Percentiles rank a stretch among this genome's conserved stretches.
These are phyloP conservation scores for Platerodrilus igneus DNA, from an alignment of 2,888 invertebrate genomes.

Conservation along the genomic window DNA sequence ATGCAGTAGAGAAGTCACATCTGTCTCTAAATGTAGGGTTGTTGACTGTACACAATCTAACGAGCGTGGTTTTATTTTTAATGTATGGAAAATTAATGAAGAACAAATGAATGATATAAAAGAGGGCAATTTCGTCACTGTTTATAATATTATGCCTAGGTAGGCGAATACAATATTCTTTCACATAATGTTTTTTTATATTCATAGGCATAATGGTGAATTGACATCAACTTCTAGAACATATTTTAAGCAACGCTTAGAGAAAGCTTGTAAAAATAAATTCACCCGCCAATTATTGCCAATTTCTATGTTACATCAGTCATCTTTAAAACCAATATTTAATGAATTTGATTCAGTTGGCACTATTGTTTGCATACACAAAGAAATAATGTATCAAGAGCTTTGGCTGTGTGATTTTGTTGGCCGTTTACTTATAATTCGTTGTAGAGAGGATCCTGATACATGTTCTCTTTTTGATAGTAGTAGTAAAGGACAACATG, in stretches of 20 bases:
- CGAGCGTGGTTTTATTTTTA: conserved; percentile 49
- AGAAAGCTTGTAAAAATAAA: conserved; percentile 20
- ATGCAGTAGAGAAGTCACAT: conserved; percentile 42
- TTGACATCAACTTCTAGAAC: conserved; percentile 34
- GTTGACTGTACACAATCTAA: conserved; percentile 42
- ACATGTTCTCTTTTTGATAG: conserved; percentile 51
- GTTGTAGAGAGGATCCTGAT: conserved; percentile 40
- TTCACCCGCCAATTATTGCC: conserved; percentile 36
- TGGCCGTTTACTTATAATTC: conserved; percentile 49
- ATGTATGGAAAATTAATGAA: conserved; percentile 68
- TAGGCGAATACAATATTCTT: too few species aligned
- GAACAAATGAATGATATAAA: conserved; percentile 54
- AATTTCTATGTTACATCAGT: conserved; percentile 48
- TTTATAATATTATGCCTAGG: conserved; percentile 56
- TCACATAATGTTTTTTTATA: too few species aligned
- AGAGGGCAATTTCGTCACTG: conserved; percentile 59
- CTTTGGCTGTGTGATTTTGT: conserved; percentile 57
- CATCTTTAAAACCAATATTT: conserved; percentile 49
- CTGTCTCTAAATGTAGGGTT: conserved; percentile 48
- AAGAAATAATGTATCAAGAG: conserved; percentile 52
- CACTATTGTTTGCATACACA: conserved; percentile 56
- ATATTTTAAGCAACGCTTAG: conserved; percentile 29
- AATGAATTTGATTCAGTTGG: conserved; percentile 74
- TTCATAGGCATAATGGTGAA: conserved; percentile 37
- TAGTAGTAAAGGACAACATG: conserved; percentile 54